phyloP scores from a whole-genome alignment of 2,888 invertebrate species.

The Eupsilia transversa region DNA sequence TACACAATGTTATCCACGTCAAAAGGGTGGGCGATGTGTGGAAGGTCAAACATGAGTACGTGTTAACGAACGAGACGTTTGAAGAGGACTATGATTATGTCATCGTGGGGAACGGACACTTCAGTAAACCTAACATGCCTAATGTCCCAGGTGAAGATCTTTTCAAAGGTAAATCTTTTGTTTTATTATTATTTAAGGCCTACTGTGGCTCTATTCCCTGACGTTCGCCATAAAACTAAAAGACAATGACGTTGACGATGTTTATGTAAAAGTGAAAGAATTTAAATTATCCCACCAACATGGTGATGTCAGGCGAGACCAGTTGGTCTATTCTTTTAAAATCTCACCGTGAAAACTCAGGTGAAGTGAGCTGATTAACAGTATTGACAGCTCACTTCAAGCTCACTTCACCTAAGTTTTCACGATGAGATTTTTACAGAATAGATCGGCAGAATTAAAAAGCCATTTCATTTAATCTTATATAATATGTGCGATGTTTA shows the following conservation, averaged over 20 bases:
- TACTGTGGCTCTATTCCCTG: background rate
- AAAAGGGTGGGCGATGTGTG: constrained; percentile 76
- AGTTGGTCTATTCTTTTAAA: too few relatives aligned
- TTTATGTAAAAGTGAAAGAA: too few relatives aligned
- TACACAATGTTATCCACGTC: constrained; percentile 80
- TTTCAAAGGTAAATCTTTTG: constrained; percentile 78
- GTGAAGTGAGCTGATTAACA: too few relatives aligned
- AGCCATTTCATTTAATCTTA: background rate
- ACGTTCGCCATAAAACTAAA: background rate
- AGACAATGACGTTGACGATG: too few relatives aligned
- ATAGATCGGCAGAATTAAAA: background rate
- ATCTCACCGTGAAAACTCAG: too few relatives aligned
- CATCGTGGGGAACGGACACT: constrained; percentile 93
- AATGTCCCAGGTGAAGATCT: constrained; percentile 77
- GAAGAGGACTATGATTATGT: constrained; percentile 91
- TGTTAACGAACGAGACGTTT: constrained; percentile 78
- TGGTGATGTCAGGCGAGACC: background rate
- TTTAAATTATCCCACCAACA: too few relatives aligned
- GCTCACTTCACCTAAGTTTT: too few relatives aligned
- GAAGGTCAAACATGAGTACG: constrained; percentile 80
- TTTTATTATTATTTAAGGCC: background rate
- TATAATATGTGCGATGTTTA: too few relatives aligned
- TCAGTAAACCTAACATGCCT: constrained; percentile 82
- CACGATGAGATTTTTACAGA: too few relatives aligned
- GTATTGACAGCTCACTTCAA: too few relatives aligned